Base-by-base conservation (phyloP, 1,140 invertebrate genomes). In the Drosophila sechellia region DNA sequence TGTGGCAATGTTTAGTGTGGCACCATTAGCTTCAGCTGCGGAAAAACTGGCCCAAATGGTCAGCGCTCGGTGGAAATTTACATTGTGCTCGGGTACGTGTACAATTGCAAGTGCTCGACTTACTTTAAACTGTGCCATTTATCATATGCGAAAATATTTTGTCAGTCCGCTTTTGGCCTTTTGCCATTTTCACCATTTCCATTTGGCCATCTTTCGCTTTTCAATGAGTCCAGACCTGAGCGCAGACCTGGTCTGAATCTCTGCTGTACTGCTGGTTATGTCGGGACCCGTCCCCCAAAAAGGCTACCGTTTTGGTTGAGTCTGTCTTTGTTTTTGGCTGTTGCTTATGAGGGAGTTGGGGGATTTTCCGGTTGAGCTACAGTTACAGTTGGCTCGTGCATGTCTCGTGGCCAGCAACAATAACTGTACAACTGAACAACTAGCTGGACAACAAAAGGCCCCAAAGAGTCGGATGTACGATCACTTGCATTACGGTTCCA, bases 61-160 rank as follows among this genome's bases (percentile, higher is more conserved):
- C 78, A 71, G 79, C 65, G 60, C 6, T 42, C 3, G 37, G 70
- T 22, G 20, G 48, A 87, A 87, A 87, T 86, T 86, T 86, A 79
- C 83, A 87, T 86, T 86, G 81, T 86, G 70, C 50, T 58, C 61
- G 35, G 61, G 77, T 31, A 53, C 35, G 55, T 81, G 78, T 61
- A 90, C 79, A 90, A 90, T 81, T 80, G 86, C 85, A 77, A 80
- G 86, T 76, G 80, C 59, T 73, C 72, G 75, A 78, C 79, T 90
- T 71, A 83, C 74, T 76, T 73, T 73, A 90, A 83, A 83, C 79
- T 86, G 77, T 90, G 81, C 79, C 87, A 90, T 90, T 90, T 90
- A 90, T 90, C 86, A 90, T 90, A 87, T 74, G 86, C 49, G 81
- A 65, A 87, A 64, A 77, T 77, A 85, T 81, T 90, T 90, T 90